A percentile compares a stretch with the other conserved stretches of the same genome.
Evolutionary conservation across 37 sponge, comb jelly and placozoan genomes (phyloP).

Genomic region (Agelas oroides): DNA sequence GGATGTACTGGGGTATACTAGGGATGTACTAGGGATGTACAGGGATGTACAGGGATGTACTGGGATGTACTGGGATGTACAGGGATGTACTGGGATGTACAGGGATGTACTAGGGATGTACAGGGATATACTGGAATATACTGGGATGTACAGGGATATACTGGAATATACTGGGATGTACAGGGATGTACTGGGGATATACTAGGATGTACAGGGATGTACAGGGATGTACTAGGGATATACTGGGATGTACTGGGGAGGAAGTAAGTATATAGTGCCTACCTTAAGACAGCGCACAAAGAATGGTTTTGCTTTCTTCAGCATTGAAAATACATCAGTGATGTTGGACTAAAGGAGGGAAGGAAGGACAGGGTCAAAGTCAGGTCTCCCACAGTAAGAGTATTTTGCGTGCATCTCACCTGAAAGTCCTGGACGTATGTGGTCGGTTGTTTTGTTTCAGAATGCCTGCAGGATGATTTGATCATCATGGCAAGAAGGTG

Average conservation of each 20-base stretch:
- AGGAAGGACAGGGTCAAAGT: not conserved
- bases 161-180: not conserved
- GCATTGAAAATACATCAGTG: conserved; percentile 28
- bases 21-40: not conserved
- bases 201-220: not conserved
- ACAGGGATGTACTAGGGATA: no score
- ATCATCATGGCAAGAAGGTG: no score
- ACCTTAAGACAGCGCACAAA: conserved; percentile 67
- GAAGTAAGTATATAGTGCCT: not conserved
- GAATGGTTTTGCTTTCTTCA: conserved; percentile 40
- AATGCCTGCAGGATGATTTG: conserved; percentile 16
- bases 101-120: not conserved
- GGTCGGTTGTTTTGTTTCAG: conserved; percentile 48
- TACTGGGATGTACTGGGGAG: no score
- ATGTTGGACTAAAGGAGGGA: conserved; percentile 39
- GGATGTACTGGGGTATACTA: not conserved
- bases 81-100: not conserved
- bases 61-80: no score
- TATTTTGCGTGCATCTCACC: conserved; percentile 5
- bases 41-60: not conserved
- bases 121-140: not conserved
- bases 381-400: not conserved
- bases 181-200: not conserved
- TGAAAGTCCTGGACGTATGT: conserved; percentile 86
- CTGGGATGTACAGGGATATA: no score